A percentile compares a stretch with the other conserved stretches of the same genome.
These are phyloP conservation scores for Enteromius thamalakanensis DNA, from an alignment of 2,797 vertebrate species.

Conservation along the genomic window DNA sequence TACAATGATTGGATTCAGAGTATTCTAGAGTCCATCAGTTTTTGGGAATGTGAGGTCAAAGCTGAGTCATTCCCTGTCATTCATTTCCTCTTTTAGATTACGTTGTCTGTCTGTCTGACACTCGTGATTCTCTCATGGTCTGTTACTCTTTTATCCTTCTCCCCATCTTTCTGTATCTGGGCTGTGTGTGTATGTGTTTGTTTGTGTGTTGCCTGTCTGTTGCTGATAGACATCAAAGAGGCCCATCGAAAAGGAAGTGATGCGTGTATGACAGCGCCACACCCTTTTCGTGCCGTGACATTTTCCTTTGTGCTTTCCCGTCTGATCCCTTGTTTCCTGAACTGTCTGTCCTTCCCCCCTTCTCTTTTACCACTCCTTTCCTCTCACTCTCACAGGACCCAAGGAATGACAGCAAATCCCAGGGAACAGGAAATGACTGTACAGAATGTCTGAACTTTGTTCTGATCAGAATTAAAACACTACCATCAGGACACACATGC, in stretches of 20 bases:
- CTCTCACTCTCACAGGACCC: constrained; percentile 31
- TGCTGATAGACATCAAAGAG: constrained; percentile 36
- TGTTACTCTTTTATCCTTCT: constrained; percentile 4
- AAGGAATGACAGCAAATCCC: constrained; percentile 45
- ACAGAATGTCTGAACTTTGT: neutral
- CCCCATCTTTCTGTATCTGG: neutral
- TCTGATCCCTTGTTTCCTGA: constrained; percentile 56
- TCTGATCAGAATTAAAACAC: constrained; percentile 22
- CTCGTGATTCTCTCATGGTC: constrained; percentile 7
- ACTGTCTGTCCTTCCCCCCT: constrained; percentile 16
- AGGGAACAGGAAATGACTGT: constrained; percentile 50
- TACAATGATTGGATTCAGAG: constrained; percentile 9
- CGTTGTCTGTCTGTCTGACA: neutral
- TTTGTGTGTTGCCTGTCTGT: neutral
- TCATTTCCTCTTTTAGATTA: constrained; percentile 34
- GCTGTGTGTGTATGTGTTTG: neutral
- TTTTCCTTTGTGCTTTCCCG: constrained; percentile 45
- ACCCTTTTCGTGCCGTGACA: constrained; percentile 35
- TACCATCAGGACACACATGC: neutral
- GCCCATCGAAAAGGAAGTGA: constrained; percentile 45
- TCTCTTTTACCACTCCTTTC: constrained; percentile 55
- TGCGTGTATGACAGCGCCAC: constrained; percentile 30
- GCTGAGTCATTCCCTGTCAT: constrained; percentile 19
- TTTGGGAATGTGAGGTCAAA: constrained; percentile 23
- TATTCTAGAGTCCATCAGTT: constrained; percentile 26